A percentile compares a stretch with the other conserved stretches of the same genome.
Conservation (phyloP, 92 coral and sea anemone genomes). For the Bergia sp. region DNA sequence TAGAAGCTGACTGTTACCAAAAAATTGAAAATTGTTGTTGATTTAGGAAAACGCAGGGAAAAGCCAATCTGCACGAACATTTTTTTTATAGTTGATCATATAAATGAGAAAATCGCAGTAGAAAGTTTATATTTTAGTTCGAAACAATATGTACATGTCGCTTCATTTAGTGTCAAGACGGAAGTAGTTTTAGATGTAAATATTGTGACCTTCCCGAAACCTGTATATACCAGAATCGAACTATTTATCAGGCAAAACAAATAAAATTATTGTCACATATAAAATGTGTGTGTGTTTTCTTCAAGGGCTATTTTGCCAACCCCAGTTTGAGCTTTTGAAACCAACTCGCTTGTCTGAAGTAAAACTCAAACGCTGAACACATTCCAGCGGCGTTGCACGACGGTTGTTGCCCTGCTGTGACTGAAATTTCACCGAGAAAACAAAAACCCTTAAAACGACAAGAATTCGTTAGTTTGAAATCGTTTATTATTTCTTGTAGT, state of each 20-base stretch:
- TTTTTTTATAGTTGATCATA: not conserved
- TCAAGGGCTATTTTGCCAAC: not conserved
- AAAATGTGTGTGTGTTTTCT: not conserved
- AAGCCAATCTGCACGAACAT: not conserved
- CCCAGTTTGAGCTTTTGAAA: not conserved
- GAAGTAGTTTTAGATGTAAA: conserved; percentile 1
- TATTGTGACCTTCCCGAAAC: not conserved
- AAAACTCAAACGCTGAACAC: too few relatives aligned
- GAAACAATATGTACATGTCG: not conserved
- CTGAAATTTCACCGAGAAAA: too few relatives aligned
- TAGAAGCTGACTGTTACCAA: not conserved
- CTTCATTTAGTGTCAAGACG: not conserved
- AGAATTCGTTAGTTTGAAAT: too few relatives aligned
- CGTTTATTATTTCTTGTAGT: too few relatives aligned
- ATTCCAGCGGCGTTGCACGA: too few relatives aligned
- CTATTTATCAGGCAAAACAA: conserved; percentile 4
- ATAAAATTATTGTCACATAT: conserved; percentile 13
- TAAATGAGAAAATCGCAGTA: not conserved
- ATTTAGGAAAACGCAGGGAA: not conserved
- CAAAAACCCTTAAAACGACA: too few relatives aligned
- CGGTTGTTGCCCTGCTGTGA: too few relatives aligned
- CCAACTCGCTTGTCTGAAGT: too few relatives aligned
- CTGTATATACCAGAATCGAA: conserved; percentile 16
- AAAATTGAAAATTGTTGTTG: not conserved
- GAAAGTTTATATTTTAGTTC: not conserved